Percentiles rank a stretch among this genome's conserved stretches.
These are phyloP conservation scores for Cheirogaleus major DNA, from an alignment of 2,797 vertebrate genomes.

Conservation along the genomic window DNA sequence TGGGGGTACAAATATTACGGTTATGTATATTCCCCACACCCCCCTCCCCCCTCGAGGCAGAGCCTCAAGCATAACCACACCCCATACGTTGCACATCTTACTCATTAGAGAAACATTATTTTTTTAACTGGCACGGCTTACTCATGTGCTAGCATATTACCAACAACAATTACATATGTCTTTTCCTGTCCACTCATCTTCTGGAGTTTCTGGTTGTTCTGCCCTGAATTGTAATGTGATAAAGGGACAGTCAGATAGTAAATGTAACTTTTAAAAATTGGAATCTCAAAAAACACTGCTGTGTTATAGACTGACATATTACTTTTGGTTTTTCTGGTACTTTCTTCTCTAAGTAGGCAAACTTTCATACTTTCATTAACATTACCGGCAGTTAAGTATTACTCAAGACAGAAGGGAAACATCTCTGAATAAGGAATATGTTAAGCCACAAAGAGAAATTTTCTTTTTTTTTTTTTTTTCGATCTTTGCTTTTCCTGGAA, in stretches of 20 bases:
- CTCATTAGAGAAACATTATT: no score
- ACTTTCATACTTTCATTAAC: neutral
- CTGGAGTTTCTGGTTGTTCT: neutral
- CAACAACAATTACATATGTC: neutral
- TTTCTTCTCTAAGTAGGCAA: neutral
- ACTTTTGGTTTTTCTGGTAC: neutral
- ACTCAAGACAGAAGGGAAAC: neutral
- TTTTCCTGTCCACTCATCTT: neutral
- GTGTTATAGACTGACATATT: neutral
- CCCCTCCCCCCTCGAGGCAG: no score
- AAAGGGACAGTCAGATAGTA: neutral
- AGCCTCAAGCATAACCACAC: no score
- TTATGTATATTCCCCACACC: no score
- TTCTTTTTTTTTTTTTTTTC: neutral
- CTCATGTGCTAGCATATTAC: neutral
- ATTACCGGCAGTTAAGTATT: neutral
- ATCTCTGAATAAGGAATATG: neutral
- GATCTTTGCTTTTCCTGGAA: constrained; percentile 16
- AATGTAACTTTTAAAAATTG: neutral
- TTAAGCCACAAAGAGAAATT: neutral
- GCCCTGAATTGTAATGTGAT: neutral
- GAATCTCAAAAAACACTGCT: neutral
- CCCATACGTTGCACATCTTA: no score
- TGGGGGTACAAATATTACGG: no score
- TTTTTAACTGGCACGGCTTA: neutral